These are phyloP conservation scores for Ptychochromis oligacanthus DNA, from an alignment of 2,113 vertebrate species.

Conservation along the genomic window DNA sequence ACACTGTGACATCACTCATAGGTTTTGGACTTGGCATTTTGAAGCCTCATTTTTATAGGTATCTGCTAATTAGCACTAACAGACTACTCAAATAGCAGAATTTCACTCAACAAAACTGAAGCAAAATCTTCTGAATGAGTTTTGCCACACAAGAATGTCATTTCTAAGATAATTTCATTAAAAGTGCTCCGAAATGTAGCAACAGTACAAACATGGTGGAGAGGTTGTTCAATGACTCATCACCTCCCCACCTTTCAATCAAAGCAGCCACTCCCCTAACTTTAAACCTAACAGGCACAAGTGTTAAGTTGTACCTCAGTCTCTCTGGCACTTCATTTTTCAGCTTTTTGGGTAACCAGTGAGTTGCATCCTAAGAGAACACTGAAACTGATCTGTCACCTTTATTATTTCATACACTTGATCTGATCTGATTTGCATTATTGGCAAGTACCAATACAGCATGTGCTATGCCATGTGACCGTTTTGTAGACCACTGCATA, in stretches of 20 bases:
- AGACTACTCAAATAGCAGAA: background rate
- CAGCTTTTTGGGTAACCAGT: background rate
- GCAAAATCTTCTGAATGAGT: background rate
- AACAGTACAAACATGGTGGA: background rate
- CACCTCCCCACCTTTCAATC: background rate
- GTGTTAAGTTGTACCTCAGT: too few relatives aligned
- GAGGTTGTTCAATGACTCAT: too few relatives aligned
- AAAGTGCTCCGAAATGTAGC: background rate
- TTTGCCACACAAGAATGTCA: background rate
- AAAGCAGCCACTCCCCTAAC: background rate
- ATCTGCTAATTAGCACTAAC: background rate
- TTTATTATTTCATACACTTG: background rate
- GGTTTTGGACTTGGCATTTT: background rate
- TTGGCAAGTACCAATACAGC: background rate
- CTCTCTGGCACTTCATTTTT: background rate
- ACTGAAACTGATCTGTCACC: background rate
- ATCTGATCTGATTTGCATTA: background rate
- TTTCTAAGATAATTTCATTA: background rate
- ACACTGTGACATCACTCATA: background rate
- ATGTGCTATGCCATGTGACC: background rate
- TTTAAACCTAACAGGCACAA: background rate
- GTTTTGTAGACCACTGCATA: background rate
- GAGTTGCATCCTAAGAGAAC: background rate
- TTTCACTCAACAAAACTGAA: background rate
- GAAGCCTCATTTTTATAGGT: background rate